A percentile compares a stretch with the other conserved stretches of the same genome.
Conservation (phyloP, 2,113 vertebrate species). For the Grammomys surdaster region DNA sequence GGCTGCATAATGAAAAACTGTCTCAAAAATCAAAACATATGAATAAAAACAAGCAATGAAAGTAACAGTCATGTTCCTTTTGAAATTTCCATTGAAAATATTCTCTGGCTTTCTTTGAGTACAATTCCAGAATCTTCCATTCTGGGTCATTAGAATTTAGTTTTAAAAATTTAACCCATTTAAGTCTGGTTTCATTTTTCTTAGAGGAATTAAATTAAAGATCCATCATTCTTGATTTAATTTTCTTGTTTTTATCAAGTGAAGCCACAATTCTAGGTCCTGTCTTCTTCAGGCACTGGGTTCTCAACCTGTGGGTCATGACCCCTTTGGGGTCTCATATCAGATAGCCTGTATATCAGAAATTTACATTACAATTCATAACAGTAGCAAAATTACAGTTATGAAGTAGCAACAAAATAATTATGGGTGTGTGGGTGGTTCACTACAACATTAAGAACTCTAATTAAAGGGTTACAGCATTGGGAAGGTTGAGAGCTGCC, state of each 20-base stretch:
- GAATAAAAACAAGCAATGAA: constrained; percentile 28
- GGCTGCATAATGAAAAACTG: background rate
- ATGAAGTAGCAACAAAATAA: background rate
- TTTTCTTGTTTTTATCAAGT: constrained; percentile 8
- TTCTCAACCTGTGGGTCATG: background rate
- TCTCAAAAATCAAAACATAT: background rate
- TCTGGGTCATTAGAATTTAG: background rate
- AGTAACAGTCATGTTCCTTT: constrained; percentile 43
- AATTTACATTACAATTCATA: background rate
- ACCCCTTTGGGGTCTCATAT: background rate
- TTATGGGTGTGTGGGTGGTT: background rate
- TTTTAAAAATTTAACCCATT: constrained; percentile 4
- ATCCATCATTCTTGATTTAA: background rate
- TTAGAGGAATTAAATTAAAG: constrained; percentile 35
- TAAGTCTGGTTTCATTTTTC: background rate
- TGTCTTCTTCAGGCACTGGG: background rate
- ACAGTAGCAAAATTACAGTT: background rate
- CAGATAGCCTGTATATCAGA: background rate
- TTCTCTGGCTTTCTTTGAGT: constrained; percentile 25
- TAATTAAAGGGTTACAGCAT: background rate
- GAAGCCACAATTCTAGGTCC: background rate
- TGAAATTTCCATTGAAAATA: constrained; percentile 54
- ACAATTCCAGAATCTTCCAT: constrained; percentile 42
- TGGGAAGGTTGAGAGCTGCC: background rate
- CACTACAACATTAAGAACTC: background rate